Base-by-base conservation (phyloP, 2,888 invertebrate genomes). In the Drosophila borealis region DNA sequence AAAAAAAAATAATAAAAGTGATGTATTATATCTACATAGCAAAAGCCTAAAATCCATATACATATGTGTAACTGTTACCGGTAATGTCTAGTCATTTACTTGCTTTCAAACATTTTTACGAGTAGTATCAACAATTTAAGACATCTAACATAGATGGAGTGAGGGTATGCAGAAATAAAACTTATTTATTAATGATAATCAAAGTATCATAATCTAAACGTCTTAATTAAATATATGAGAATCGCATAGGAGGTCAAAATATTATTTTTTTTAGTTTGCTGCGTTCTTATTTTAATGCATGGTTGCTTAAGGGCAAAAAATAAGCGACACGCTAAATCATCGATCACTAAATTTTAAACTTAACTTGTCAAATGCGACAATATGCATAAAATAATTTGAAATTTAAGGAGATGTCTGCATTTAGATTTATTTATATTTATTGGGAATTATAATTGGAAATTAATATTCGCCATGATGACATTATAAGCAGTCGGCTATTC, bases 31-130 rank as follows among this genome's bases (percentile, higher is more conserved):
- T 14, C 14, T 39, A 8, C 6, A 39, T 17, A 41, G 17, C 9
- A 50, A 39, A 69, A 29, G 5, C 14, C 21, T 57, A 17, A 33
- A 45, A 19, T 29, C 41, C 6, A 37, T 41, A 9, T n/a, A 13
- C 5, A 42, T 2, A 17, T 44, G 11, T 21, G 14, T 34, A 37
- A 73, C 37, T 6, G 41, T 37, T 51, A 17, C 19, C 34, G 44
- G 39, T 54, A 67, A 59, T 44, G 29, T 10, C 29, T 19, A 9
- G 59, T 55, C 17, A 50, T 73, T 72, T 17, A 6, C 10, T 4
- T 29, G 8, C 19, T 8, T 46, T 50, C 13, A 65, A 59, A 54
- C 34, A 36, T 25, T 64, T 53, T 36, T 29, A 54, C 29, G 13
- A 17, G 3, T 4, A 33, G 13, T 41, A 39, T 19, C 34, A 48